phyloP scores from a whole-genome alignment of 1,140 invertebrate species.

The Brachionus rubens region DNA sequence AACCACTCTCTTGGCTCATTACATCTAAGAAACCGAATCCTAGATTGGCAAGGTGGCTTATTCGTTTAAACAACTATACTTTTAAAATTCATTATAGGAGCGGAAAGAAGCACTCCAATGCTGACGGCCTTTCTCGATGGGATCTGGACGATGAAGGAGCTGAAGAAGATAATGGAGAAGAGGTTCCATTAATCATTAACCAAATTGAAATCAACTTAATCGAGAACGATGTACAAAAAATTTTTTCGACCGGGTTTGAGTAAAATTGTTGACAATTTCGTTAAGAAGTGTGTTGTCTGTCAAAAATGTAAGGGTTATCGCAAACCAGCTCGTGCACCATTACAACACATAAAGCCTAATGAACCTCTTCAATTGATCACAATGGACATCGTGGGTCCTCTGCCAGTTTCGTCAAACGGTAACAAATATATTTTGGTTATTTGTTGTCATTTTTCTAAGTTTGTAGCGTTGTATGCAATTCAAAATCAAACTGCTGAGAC shows the following conservation, averaged over 20 bases:
- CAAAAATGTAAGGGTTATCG: background rate
- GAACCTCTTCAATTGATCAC: background rate
- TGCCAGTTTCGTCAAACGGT: conserved; percentile 46
- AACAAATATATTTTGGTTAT: conserved; percentile 55
- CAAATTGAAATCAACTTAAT: too few species aligned
- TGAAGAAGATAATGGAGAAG: too few species aligned
- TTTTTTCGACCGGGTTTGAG: background rate
- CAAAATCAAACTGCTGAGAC: conserved; percentile 56
- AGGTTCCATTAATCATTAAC: too few species aligned
- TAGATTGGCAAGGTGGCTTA: background rate
- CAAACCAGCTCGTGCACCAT: background rate
- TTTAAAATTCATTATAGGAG: background rate
- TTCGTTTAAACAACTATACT: background rate
- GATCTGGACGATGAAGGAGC: background rate
- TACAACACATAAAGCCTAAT: background rate
- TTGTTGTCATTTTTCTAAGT: conserved; percentile 58
- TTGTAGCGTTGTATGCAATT: conserved; percentile 53
- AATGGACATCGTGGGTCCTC: conserved; percentile 48
- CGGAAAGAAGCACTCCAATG: background rate
- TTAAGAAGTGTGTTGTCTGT: background rate
- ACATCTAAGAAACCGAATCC: conserved; percentile 39
- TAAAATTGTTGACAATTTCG: background rate
- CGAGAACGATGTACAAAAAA: too few species aligned
- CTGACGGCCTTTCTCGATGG: conserved; percentile 47
- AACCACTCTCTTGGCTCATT: conserved; percentile 58